Evolutionary conservation across 2,888 invertebrate species (phyloP), one percentile per base, ranked within the genome.

Genomic region (Portevinia maculata): DNA sequence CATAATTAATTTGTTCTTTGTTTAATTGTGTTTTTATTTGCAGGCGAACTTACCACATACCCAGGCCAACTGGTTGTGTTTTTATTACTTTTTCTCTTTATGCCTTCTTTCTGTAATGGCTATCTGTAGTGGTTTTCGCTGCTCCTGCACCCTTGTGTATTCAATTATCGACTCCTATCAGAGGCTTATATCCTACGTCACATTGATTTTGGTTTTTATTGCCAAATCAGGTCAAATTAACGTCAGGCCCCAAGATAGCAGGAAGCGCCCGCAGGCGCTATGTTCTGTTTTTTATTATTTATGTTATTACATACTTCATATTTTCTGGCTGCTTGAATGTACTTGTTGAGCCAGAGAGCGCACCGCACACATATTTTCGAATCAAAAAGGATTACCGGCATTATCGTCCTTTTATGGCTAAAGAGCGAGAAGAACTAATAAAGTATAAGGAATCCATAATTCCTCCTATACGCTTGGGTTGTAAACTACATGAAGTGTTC

Each of bases 11-110:
- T 81, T 75, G 81, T 81, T 75, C 75, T 65, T 65, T 65, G 59
- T 75, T 81, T 81, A 81, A 81, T 81, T 81, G 75, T 81, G 60
- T 81, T 81, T 81, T 75, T 75, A 81, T 81, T 75, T 81, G 81
- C 75, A 48, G 65, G 24, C 11, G 17, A 65, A 67, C 48, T 57
- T 74, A 57, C 41, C 60, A 67, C 65, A 57, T 17, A 44, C 69
- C 53, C 21, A 55, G 30, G 44, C 30, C 41, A 34, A 32, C 32
- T 19, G 13, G 19, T 19, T 44, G 21, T 4, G 28, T 11, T 24
- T 32, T n/a, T 21, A 13, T 13, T n/a, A 30, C 41, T 19, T 28
- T 48, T 24, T 15, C 1, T 15, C 5, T 13, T 13, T 41, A 19
- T 13, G 15, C 4, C 6, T 41, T 4, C 17, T n/a, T 19, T 13